Conservation (phyloP, 2,113 vertebrate species). For the Arvicanthis niloticus region DNA sequence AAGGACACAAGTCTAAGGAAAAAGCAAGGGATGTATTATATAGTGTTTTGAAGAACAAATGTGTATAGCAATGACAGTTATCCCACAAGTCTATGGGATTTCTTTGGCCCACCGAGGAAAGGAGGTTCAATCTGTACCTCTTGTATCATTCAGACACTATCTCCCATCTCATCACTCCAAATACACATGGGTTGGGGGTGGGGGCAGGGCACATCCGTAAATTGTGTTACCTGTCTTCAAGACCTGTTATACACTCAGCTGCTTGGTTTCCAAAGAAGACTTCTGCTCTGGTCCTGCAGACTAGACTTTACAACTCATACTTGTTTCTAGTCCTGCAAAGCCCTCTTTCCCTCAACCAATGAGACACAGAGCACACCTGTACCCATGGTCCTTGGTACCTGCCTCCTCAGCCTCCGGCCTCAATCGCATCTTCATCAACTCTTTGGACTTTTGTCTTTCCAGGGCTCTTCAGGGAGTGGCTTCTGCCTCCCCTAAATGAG, state of each 20-base stretch:
- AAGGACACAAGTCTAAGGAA: conserved; percentile 78
- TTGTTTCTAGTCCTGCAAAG: background rate
- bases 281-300: background rate
- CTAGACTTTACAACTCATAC: background rate
- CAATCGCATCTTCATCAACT: background rate
- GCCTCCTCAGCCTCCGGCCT: background rate
- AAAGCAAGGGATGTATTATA: background rate
- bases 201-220: background rate
- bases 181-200: background rate
- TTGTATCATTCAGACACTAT: background rate
- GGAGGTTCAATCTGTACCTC: background rate
- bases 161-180: too few relatives aligned
- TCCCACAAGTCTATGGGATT: background rate
- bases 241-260: background rate
- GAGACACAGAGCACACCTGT: fast-evolving
- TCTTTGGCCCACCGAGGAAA: background rate
- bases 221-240: background rate
- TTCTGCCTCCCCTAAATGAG: background rate
- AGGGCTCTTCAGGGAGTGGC: background rate
- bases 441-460: background rate
- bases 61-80: background rate
- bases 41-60: background rate
- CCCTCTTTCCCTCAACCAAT: background rate
- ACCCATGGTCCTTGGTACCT: fast-evolving
- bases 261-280: background rate